A percentile compares a stretch with the other conserved stretches of the same genome.
Conservation (phyloP, 2,888 invertebrate genomes). For the Heliconius aoede region DNA sequence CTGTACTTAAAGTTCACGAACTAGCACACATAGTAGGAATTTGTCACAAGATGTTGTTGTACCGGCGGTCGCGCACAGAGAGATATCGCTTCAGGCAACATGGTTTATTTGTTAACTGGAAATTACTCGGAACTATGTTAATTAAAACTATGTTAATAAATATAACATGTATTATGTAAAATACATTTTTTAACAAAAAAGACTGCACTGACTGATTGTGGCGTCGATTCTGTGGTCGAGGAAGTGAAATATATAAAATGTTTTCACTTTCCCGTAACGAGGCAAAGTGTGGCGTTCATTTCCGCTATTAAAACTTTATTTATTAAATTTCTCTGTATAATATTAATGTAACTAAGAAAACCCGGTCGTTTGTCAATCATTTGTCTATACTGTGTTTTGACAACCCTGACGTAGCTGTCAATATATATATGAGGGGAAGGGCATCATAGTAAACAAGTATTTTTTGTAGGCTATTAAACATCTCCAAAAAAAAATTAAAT, state of each 20-base stretch:
- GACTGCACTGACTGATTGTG: no score
- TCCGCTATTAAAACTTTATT: no score
- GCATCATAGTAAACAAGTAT: background rate
- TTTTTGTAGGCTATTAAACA: background rate
- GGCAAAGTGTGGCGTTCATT: no score
- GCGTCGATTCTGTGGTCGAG: no score
- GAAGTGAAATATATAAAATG: no score
- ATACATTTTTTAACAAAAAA: no score
- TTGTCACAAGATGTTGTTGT: constrained; percentile 22
- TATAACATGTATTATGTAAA: background rate
- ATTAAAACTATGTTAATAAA: constrained; percentile 36
- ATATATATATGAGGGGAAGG: background rate
- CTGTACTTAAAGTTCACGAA: constrained; percentile 18
- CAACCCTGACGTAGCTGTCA: background rate
- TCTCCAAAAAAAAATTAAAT: no score
- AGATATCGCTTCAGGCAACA: constrained; percentile 23
- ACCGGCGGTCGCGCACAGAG: constrained; percentile 24
- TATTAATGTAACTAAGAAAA: background rate
- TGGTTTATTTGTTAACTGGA: constrained; percentile 23
- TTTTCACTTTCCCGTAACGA: no score
- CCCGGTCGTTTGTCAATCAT: constrained; percentile 13
- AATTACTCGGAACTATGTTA: constrained; percentile 40
- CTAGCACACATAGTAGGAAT: constrained; percentile 18
- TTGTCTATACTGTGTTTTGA: constrained; percentile 5
- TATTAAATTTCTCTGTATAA: no score